These are phyloP conservation scores for Remorina albescens DNA, from an alignment of 2,797 vertebrate genomes.

Conservation along the genomic window DNA sequence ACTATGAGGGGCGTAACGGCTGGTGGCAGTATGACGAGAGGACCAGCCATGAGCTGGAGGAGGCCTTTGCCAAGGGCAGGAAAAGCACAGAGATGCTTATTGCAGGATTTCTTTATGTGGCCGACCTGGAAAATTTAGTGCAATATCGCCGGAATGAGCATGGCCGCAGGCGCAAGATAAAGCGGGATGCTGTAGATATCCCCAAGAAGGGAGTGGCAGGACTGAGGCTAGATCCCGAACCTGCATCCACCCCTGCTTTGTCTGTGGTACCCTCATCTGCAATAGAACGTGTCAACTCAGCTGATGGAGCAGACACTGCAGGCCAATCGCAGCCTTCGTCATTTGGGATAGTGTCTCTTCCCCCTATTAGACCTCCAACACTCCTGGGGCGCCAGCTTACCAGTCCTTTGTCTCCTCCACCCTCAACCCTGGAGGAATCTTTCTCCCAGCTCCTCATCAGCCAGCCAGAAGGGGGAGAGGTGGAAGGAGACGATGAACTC, in stretches of 20 bases:
- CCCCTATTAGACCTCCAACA: conserved; percentile 85
- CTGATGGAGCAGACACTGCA: conserved; percentile 89
- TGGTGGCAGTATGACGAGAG: conserved; percentile 99
- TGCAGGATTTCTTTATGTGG: conserved; percentile 95
- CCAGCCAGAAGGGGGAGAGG: conserved; percentile 86
- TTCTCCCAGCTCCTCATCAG: conserved; percentile 90
- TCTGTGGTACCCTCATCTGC: conserved; percentile 26
- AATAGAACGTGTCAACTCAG: conserved; percentile 87
- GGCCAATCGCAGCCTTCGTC: conserved; percentile 70
- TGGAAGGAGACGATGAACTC: conserved; percentile 88
- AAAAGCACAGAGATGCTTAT: conserved; percentile 98
- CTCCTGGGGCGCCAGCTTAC: conserved; percentile 86
- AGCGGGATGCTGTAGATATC: conserved; percentile 93
- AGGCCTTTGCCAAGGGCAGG: conserved; percentile 93
- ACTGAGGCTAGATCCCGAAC: conserved; percentile 87
- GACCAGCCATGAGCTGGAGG: conserved; percentile 94
- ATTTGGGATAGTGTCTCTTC: conserved; percentile 75
- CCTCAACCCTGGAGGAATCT: conserved; percentile 86
- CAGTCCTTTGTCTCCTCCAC: conserved; percentile 83
- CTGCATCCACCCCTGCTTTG: conserved; percentile 24
- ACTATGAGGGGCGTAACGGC: conserved; percentile 98
- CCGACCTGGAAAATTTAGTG: conserved; percentile 98
- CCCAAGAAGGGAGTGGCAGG: conserved; percentile 98
- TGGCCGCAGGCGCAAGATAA: conserved; percentile 94
- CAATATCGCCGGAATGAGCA: conserved; percentile 97